phyloP scores from a whole-genome alignment of 1,140 invertebrate genomes.

The Caenorhabditis briggsae region DNA sequence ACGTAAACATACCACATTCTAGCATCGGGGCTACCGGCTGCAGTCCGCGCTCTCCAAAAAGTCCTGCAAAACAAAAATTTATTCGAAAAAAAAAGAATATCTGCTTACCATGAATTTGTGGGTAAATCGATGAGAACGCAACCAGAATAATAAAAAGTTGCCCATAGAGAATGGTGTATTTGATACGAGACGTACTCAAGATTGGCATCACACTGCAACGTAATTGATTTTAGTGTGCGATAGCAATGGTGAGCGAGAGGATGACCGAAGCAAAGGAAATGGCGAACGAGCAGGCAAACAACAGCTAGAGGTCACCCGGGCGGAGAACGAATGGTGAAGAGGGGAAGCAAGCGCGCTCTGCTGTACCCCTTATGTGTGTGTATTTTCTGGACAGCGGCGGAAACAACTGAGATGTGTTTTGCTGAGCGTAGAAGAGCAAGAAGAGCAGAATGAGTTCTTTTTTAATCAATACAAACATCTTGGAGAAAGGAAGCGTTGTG shows the following conservation, averaged over 20 bases:
- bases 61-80: background rate
- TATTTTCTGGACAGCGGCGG: background rate
- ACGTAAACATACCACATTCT: conserved; percentile 54
- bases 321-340: background rate
- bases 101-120: conserved; percentile 37
- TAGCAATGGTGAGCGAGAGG: background rate
- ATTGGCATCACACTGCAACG: background rate
- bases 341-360: background rate
- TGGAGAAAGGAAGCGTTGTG: no score
- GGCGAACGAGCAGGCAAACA: background rate
- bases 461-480: background rate
- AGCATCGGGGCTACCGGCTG: conserved; percentile 16
- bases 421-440: background rate
- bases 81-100: background rate
- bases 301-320: background rate
- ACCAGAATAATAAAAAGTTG: background rate
- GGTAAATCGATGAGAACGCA: conserved; percentile 29
- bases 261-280: background rate
- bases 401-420: conserved; percentile 8
- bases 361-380: background rate
- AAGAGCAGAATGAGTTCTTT: background rate
- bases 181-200: background rate
- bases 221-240: background rate
- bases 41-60: conserved; percentile 38
- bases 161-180: background rate